phyloP scores from a whole-genome alignment of 1,140 invertebrate species.

The Leptestheria dahalacensis region DNA sequence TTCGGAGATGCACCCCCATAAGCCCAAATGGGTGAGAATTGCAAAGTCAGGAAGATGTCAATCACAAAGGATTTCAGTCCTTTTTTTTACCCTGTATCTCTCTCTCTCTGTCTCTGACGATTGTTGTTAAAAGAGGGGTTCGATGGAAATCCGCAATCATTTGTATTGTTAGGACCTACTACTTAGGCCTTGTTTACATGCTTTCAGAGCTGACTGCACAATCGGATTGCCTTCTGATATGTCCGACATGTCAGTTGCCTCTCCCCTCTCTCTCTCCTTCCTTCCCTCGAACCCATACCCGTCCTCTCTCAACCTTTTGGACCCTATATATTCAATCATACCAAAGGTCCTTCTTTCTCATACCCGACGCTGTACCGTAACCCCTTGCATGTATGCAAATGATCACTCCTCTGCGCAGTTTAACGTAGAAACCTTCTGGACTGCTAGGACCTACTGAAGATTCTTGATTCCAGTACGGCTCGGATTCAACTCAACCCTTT shows the following conservation, averaged over 20 bases:
- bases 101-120: neutral
- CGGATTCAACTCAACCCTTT: no score
- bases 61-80: neutral
- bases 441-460: no score
- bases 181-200: neutral
- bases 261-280: neutral
- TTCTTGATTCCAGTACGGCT: no score
- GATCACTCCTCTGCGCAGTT: no score
- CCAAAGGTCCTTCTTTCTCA: no score
- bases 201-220: neutral
- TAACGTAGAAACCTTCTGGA: no score
- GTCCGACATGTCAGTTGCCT: neutral
- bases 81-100: neutral
- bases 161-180: neutral
- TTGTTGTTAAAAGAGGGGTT: neutral
- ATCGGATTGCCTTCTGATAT: neutral
- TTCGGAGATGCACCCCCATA: no score
- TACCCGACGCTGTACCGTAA: no score
- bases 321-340: no score
- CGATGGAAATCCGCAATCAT: neutral
- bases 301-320: no score
- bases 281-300: neutral
- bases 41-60: neutral
- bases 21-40: no score
- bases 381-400: no score